Base-by-base conservation (phyloP, 1,140 invertebrate species). In the Adoxophyes honmai region DNA sequence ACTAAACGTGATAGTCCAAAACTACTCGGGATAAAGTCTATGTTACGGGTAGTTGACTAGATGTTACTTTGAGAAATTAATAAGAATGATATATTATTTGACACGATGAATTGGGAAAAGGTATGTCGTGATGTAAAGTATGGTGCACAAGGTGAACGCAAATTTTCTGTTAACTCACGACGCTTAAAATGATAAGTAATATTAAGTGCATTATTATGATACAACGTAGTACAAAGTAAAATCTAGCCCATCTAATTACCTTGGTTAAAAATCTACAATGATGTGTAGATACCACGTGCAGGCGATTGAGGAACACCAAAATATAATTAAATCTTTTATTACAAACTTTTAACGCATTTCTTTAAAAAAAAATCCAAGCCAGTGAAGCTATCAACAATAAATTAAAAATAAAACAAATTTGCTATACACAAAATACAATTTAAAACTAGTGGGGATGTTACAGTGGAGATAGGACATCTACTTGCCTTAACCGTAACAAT, bases 311-410 rank as follows among this genome's bases (percentile, higher is more conserved):
- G 21, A 28, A 48, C 42, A 48, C 42, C 18, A 48, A 21, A 0
- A 5, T 48, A 1, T 18, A 18, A 7, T 16, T 33, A 11, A 21
- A 36, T 42, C 72, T 72, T 69, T 72, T 72, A 54, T 59, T 67
- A 44, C 57, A 60, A 64, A 65, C 61, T 66, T 59, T 63, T 55
- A 44, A 56, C 58, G 59, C 56, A 55, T 56, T 58, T 62, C 55
- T 38, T 6, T 62, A 52, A 72, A 74, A 72, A 52, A 72, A 74
- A 72, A 37, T 74, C 68, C 69, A 77, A 74, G 71, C 69, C 65
- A 70, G 60, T 59, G 39, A 70, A 70, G 65, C 64, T 57, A 62
- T 66, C 66, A 70, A 74, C 70, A 74, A 74, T 72, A 72, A 73
- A 48, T 21, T 66, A 14, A 36, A 55, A 37, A 52, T 34, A 63